A percentile compares a stretch with the other conserved stretches of the same genome.
Evolutionary conservation across 2,113 vertebrate species (phyloP).

Genomic region (Plecturocebus donacophilus): DNA sequence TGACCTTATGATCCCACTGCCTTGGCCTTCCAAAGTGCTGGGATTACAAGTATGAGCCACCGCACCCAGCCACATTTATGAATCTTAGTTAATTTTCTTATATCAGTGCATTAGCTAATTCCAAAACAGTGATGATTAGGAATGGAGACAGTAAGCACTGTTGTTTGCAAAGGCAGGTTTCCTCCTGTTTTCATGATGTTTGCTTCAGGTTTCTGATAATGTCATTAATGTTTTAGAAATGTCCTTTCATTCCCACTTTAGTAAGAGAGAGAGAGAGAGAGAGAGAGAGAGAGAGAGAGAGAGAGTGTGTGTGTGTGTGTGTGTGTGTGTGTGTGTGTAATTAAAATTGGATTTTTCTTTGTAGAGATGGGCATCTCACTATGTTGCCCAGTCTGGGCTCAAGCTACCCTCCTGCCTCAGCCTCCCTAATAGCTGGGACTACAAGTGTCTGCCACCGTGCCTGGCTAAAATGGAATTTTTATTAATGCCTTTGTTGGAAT

Average conservation of each 20-base stretch:
- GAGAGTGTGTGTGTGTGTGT: fast-evolving
- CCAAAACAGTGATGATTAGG: background rate
- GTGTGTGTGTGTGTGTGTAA: background rate
- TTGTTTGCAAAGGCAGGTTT: background rate
- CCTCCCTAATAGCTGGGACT: background rate
- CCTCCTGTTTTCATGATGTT: background rate
- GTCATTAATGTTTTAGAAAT: background rate
- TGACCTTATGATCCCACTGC: too few relatives aligned
- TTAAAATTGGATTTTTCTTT: background rate
- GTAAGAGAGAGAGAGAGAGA: too few relatives aligned
- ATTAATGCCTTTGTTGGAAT: background rate
- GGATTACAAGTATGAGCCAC: too few relatives aligned
- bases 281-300: too few relatives aligned
- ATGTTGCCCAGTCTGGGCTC: background rate
- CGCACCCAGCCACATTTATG: background rate
- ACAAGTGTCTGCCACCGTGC: background rate
- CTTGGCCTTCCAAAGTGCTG: too few relatives aligned
- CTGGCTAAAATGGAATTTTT: background rate
- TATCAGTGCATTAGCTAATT: background rate
- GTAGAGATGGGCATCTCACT: background rate
- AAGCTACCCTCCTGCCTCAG: background rate
- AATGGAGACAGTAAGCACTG: background rate
- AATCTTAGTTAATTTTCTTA: background rate
- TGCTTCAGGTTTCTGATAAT: background rate
- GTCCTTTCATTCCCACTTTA: background rate